Evolutionary conservation across 1,140 invertebrate genomes (phyloP).

Genomic region (Drosophila mojavensis): DNA sequence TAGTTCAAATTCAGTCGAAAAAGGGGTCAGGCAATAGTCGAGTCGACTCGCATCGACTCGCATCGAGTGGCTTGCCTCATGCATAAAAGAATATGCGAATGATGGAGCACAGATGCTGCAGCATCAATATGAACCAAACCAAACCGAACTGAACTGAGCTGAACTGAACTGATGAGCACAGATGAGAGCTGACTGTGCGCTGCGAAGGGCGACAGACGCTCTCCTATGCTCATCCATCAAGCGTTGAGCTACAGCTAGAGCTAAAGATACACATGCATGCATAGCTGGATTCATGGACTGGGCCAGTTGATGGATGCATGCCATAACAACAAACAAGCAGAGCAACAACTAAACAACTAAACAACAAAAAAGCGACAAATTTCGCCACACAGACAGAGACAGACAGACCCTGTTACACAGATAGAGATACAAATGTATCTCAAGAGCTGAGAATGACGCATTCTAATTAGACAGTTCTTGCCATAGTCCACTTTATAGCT

Average conservation of each 20-base stretch:
- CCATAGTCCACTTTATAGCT: neutral
- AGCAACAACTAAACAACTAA: conserved; percentile 5
- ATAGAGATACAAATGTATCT: conserved; percentile 32
- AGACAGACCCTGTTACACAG: neutral
- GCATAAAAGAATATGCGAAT: conserved; percentile 35
- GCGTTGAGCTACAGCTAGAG: conserved; percentile 9
- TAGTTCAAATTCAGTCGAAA: conserved; percentile 18
- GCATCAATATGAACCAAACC: conserved; percentile 11
- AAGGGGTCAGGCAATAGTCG: conserved; percentile 36
- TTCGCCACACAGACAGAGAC: conserved; percentile 13
- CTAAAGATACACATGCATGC: conserved; percentile 11
- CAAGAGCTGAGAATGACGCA: conserved; percentile 24
- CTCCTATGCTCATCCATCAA: conserved; percentile 30
- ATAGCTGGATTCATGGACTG: conserved; percentile 17
- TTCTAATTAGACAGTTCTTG: conserved; percentile 43
- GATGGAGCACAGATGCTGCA: conserved; percentile 26
- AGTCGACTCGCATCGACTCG: conserved; percentile 14
- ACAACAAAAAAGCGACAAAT: conserved; percentile 29
- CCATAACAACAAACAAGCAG: conserved; percentile 10
- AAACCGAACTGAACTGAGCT: neutral
- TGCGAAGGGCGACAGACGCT: conserved; percentile 1
- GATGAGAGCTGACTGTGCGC: neutral
- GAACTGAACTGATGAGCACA: conserved; percentile 22
- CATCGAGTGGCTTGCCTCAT: conserved; percentile 25
- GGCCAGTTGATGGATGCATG: conserved; percentile 27